Base-by-base conservation (phyloP, 2,797 vertebrate genomes). In the Argya squamiceps region DNA sequence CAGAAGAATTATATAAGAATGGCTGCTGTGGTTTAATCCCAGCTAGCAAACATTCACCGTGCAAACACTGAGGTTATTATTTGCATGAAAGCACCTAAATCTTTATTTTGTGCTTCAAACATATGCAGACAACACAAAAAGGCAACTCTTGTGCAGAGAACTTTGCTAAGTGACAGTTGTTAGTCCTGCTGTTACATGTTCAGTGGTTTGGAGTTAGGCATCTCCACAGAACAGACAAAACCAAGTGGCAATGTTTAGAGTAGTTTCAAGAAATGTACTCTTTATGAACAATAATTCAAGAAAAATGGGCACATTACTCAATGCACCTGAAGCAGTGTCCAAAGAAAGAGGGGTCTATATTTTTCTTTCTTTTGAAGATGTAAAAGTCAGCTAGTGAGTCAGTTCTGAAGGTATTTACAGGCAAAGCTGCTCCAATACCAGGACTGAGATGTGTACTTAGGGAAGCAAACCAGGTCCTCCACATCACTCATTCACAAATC, bases 341-440 rank as follows among this genome's bases (percentile, higher is more conserved):
- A 10, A 17, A 53, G 29, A 75, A 84, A 71, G 77, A 71, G 43
- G 15, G 3, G 6, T 70, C 34, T 43, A 3, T 64, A 37, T 27
- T 74, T 23, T 65, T 59, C 26, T 67, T 89, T 68, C 30, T 50
- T 92, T 65, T 44, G 21, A 91, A 77, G 19, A 64, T 43, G 34
- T 49, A 58, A 49, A 86, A 73, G 12, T 14, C 26, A 4, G 1
- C 10, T 62, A 53, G 29, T 73, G 81, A 71, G 36, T 75, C 43
- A 69, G 11, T 75, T 78, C 58, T 84, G 74, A 65, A 81, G 37
- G 20, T 58, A 43, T 86, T 75, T 60, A 65, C 20, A 56, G 27
- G 43, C 43, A 78, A 81, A 78, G 46, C 34, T 53, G 23, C 39
- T 67, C 23, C 0, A 0, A 18, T 49, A 47, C 3, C 2, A 1